Evolutionary conservation across 2,113 vertebrate species (phyloP), one percentile per base, ranked within the genome.

Genomic region (Gorsachius goisagi): DNA sequence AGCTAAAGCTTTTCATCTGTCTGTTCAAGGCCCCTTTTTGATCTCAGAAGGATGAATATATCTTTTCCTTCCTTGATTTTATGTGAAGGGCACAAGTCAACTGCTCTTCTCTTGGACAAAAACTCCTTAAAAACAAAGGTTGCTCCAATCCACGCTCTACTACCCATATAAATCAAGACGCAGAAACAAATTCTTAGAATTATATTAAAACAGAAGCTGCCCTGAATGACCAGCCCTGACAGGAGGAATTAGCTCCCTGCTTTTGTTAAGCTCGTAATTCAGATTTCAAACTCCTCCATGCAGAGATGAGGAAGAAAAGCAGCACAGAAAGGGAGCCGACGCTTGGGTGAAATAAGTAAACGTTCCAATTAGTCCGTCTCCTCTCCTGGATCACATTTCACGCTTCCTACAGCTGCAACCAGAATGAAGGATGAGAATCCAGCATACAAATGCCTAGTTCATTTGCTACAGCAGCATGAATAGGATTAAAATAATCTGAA

Each of bases 341-440:
- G 7, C 84, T 71, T 71, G 89, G 50, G 37, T 84, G 79, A 93
- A 96, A 86, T 79, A 87, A 93, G 87, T n/a, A 37, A 64, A 85
- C 6, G 15, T n/a, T 88, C 89, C 85, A 91, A 96, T 95, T 92
- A 89, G 82, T 67, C 93, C 72, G 83, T 72, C 85, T 81, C 89
- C 77, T 77, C 89, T 75, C 91, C 86, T 95, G 95, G 97, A 97
- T 93, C 67, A 37, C 89, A 92, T 94, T 96, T 90, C 92, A 88
- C 16, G 83, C 91, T 95, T 80, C 82, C 88, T 58, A 74, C 95
- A 90, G 93, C 94, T 82, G 92, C 93, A 41, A 60, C 66, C 83
- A 91, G 76, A 88, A 78, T 2, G 53, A 94, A 90, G 96, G 49
- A 83, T 20, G 50, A 94, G 95, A 78, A 52, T 50, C 92, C 85